Conservation (phyloP, 2,888 invertebrate genomes). For the Xestia xanthographa region DNA sequence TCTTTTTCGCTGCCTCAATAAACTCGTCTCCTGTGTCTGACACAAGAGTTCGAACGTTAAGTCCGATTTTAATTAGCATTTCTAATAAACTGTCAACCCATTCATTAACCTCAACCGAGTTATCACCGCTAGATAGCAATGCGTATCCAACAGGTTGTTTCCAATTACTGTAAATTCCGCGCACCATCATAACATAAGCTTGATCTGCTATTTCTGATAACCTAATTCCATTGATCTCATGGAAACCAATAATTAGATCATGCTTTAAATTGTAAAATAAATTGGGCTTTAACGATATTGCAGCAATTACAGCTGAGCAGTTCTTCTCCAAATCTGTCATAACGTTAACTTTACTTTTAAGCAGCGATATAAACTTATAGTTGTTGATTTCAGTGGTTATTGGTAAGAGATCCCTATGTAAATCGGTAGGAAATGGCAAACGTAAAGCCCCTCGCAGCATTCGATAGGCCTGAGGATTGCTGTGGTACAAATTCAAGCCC, state of each 20-base stretch:
- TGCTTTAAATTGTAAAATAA: slow-evolving; percentile 62
- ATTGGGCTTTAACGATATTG: slow-evolving; percentile 59
- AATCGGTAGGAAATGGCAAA: slow-evolving; percentile 48
- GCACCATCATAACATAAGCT: slow-evolving; percentile 63
- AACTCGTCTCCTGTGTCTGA: slow-evolving; percentile 61
- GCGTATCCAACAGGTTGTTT: slow-evolving; percentile 63
- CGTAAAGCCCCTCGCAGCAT: slow-evolving; percentile 52
- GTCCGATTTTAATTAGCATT: slow-evolving; percentile 62
- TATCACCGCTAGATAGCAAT: slow-evolving; percentile 55
- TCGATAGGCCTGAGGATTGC: slow-evolving; percentile 62
- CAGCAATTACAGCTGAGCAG: slow-evolving; percentile 54
- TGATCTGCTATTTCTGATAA: slow-evolving; percentile 56
- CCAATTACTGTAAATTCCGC: slow-evolving; percentile 64
- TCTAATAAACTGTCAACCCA: slow-evolving; percentile 68
- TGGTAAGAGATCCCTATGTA: slow-evolving; percentile 34
- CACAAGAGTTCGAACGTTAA: slow-evolving; percentile 61
- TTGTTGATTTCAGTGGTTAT: slow-evolving; percentile 58
- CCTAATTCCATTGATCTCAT: slow-evolving; percentile 63
- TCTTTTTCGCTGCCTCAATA: slow-evolving; percentile 53
- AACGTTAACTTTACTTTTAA: slow-evolving; percentile 40
- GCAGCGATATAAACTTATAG: slow-evolving; percentile 47
- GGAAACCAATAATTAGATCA: slow-evolving; percentile 67
- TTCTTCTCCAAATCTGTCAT: slow-evolving; percentile 63
- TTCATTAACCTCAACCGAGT: slow-evolving; percentile 41
- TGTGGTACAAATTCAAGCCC: slow-evolving; percentile 63